A percentile compares a stretch with the other conserved stretches of the same genome.
These are phyloP conservation scores for Drosophila anceps DNA, from an alignment of 2,888 invertebrate genomes.

Conservation along the genomic window DNA sequence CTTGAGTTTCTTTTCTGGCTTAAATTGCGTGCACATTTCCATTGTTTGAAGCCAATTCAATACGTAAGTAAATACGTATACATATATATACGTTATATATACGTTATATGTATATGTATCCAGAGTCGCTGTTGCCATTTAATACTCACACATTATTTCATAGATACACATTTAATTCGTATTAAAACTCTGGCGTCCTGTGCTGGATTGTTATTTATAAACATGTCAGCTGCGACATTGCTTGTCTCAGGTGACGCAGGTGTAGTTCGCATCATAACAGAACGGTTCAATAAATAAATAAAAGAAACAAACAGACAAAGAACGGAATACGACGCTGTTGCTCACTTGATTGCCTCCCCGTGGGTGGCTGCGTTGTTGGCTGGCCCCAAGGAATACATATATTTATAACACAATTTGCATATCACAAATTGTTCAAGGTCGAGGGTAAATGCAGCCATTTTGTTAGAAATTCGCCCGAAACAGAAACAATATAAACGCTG, in stretches of 20 bases:
- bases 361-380: neutral
- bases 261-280: neutral
- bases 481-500: neutral
- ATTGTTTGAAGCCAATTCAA: slow-evolving; percentile 15
- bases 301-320: neutral
- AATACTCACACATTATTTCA: slow-evolving; percentile 5
- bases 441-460: slow-evolving; percentile 16
- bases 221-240: slow-evolving; percentile 17
- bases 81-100: neutral
- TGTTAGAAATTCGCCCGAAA: neutral
- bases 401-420: slow-evolving; percentile 7
- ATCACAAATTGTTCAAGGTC: slow-evolving; percentile 22
- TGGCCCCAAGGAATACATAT: neutral
- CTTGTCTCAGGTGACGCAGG: slow-evolving; percentile 34
- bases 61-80: neutral
- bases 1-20: slow-evolving; percentile 10
- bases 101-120: neutral
- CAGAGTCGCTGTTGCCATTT: neutral
- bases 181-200: slow-evolving; percentile 28
- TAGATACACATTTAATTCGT: slow-evolving; percentile 24
- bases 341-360: neutral
- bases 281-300: slow-evolving; percentile 17
- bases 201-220: slow-evolving; percentile 26
- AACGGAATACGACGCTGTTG: neutral
- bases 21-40: slow-evolving; percentile 20